Percentiles rank a stretch among this genome's conserved stretches.
These are phyloP conservation scores for Anthoscopus minutus DNA, from an alignment of 2,113 vertebrate genomes.

Conservation along the genomic window DNA sequence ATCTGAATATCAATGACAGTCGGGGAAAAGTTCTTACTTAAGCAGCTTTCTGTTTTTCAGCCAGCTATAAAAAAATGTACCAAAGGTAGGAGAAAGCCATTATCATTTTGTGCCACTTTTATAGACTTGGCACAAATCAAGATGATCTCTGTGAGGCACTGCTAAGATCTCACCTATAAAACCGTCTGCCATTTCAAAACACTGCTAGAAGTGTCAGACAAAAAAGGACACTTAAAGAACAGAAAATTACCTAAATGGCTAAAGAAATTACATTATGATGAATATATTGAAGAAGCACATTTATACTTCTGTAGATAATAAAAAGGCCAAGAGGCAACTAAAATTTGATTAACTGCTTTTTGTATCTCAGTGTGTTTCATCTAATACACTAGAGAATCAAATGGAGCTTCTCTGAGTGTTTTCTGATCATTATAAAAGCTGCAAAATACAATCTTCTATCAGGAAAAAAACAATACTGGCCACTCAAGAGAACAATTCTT, in stretches of 20 bases:
- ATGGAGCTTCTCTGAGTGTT: background rate
- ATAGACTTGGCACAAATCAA: background rate
- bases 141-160: background rate
- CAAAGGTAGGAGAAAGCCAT: background rate
- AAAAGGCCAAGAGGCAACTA: background rate
- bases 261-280: slow-evolving; percentile 10
- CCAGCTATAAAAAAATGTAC: background rate
- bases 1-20: background rate
- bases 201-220: background rate
- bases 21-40: background rate
- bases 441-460: background rate
- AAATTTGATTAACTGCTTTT: slow-evolving; percentile 13
- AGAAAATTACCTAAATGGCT: slow-evolving; percentile 4
- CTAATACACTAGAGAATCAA: background rate
- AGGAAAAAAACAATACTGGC: background rate
- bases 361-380: background rate
- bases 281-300: background rate
- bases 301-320: background rate
- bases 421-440: background rate
- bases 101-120: background rate
- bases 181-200: background rate
- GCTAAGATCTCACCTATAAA: background rate
- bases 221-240: slow-evolving; percentile 2
- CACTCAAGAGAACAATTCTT: background rate
- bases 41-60: background rate